Percentiles rank a stretch among this genome's conserved stretches.
These are phyloP conservation scores for Pantherophis guttatus DNA, from an alignment of 2,113 vertebrate genomes.

Conservation along the genomic window DNA sequence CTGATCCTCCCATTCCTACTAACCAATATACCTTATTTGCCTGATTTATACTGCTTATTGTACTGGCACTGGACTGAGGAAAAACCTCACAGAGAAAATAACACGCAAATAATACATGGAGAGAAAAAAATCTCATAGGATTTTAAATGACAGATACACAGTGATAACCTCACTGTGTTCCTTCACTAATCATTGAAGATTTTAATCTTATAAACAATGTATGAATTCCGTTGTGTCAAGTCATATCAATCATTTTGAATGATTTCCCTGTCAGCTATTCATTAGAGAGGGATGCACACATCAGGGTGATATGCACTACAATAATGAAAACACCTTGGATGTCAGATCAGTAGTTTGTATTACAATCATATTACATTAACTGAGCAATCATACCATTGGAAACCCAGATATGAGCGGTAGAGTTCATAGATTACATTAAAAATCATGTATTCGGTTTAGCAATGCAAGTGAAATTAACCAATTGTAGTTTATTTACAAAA, in stretches of 20 bases:
- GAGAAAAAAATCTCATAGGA: background rate
- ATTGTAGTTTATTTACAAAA: background rate
- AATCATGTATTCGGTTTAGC: background rate
- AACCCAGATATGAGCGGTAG: background rate
- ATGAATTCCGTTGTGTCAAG: constrained; percentile 66
- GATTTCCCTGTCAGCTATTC: constrained; percentile 75
- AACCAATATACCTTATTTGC: no score
- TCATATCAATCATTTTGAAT: constrained; percentile 65
- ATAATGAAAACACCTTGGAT: constrained; percentile 63
- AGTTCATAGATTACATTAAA: background rate
- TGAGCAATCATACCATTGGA: background rate
- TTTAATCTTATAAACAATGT: constrained; percentile 64
- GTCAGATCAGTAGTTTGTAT: constrained; percentile 26
- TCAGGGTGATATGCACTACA: constrained; percentile 74
- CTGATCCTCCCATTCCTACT: background rate
- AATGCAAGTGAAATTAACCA: background rate
- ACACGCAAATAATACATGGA: no score
- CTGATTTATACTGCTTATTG: background rate
- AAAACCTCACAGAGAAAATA: background rate
- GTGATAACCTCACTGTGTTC: constrained; percentile 34
- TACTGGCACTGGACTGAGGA: background rate
- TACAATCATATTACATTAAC: constrained; percentile 21
- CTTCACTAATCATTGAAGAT: constrained; percentile 60
- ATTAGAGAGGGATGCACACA: constrained; percentile 69
- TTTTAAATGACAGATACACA: constrained; percentile 15